These are phyloP conservation scores for Phylloscopus whistleri DNA, from an alignment of 2,113 vertebrate genomes.

Conservation along the genomic window DNA sequence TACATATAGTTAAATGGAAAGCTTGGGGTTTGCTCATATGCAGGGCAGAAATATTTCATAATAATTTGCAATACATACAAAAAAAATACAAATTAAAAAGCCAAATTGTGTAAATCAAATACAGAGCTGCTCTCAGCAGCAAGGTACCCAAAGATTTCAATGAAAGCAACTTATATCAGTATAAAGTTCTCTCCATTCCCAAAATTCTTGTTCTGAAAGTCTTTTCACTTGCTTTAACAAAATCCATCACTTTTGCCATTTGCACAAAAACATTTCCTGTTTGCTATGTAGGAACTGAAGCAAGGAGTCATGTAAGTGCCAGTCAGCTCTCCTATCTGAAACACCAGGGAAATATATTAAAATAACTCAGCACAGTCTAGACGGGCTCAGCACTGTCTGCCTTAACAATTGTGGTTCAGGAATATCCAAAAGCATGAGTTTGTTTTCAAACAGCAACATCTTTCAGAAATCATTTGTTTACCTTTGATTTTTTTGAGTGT, in stretches of 20 bases:
- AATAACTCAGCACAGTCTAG: constrained; percentile 36
- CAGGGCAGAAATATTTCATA: background rate
- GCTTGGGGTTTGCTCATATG: background rate
- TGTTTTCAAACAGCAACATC: background rate
- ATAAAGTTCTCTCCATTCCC: constrained; percentile 21
- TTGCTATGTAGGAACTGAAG: constrained; percentile 59
- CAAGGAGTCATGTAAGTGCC: constrained; percentile 40
- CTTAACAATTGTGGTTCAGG: background rate
- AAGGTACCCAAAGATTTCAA: background rate
- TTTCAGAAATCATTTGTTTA: background rate
- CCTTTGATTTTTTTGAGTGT: background rate
- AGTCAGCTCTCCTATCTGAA: constrained; percentile 32
- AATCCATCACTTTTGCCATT: constrained; percentile 54
- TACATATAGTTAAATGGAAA: background rate
- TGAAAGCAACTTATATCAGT: background rate
- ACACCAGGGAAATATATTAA: constrained; percentile 29
- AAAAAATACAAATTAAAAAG: background rate
- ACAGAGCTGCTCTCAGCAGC: background rate
- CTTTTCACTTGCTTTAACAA: constrained; percentile 20
- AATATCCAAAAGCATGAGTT: background rate
- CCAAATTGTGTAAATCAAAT: background rate
- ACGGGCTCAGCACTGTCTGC: background rate
- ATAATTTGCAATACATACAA: background rate
- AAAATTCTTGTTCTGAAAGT: constrained; percentile 22
- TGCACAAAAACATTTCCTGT: constrained; percentile 62